phyloP scores from a whole-genome alignment of 1,140 invertebrate species.

The Berghia stephanieae region DNA sequence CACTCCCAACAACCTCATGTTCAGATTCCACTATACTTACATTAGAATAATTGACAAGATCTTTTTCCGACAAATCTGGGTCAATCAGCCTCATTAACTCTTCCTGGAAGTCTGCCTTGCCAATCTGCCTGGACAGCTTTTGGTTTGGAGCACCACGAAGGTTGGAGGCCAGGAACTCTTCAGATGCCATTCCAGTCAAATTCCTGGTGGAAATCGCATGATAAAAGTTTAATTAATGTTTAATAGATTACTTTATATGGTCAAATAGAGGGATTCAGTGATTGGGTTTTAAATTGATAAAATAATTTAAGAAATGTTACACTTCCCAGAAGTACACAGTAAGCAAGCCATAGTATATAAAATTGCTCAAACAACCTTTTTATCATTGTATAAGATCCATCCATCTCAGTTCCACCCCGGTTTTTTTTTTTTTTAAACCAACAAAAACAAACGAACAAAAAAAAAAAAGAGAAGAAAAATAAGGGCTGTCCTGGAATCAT shows the following conservation, averaged over 20 bases:
- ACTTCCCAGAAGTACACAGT: too few species aligned
- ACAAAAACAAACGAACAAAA: too few species aligned
- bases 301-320: too few species aligned
- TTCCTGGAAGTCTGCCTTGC: constrained; percentile 74
- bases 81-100: constrained; percentile 89
- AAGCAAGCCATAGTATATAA: too few species aligned
- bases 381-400: too few species aligned
- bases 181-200: constrained; percentile 59
- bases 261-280: too few species aligned
- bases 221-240: background rate
- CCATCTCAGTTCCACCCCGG: too few species aligned
- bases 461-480: background rate
- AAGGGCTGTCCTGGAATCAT: background rate
- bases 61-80: constrained; percentile 76
- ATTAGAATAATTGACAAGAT: constrained; percentile 49
- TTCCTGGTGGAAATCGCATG: constrained; percentile 42
- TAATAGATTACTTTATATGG: background rate
- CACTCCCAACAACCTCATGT: too few species aligned
- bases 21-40: constrained; percentile 40
- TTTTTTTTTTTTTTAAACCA: too few species aligned
- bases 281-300: too few species aligned
- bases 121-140: constrained; percentile 27
- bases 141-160: constrained; percentile 51
- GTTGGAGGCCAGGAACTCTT: constrained; percentile 56
- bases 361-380: too few species aligned